Base-by-base conservation (phyloP, 2,888 invertebrate species). In the Platycheirus rosarum region DNA sequence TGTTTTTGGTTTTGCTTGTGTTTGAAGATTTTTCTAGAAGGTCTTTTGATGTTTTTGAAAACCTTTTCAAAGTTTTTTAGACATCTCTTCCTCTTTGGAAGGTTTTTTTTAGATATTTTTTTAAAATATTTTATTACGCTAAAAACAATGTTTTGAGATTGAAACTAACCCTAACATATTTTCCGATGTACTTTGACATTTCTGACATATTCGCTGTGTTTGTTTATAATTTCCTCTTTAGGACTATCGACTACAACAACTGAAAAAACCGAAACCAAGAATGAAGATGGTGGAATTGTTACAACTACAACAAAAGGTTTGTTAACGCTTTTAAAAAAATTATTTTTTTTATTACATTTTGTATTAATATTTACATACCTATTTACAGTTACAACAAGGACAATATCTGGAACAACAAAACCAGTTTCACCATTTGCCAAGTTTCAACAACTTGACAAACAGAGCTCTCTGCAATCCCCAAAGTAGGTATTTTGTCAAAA, bases 381-480 rank as follows among this genome's bases (percentile, higher is more conserved):
- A 32, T 78, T 7, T 74, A 14, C 23, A 90, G 90, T 90, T 86
- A 90, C 90, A 86, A 90, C 89, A 84, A 88, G 88, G 77, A 88
- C 91, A 92, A 93, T 94, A 89, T 92, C 92, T 88, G 92, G 92
- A 88, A 90, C 92, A 90, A 84, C 92, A 90, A 90, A 95, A 94
- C 94, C 95, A 86, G 93, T 95, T 89, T 96, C 97, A 87, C 96
- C 97, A 85, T 97, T 97, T 91, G 95, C 96, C 89, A 97, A 97
- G 92, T 97, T 97, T 92, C 95, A 95, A 90, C 96, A 97, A 92
- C 93, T 97, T 91, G 97, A 97, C 91, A 95, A 95, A 90, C 96
- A 96, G 91, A 95, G 95, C 91, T 95, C 96, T 87, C 93, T 93
- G 88, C 93, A 94, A 89, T 91, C 91, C 87, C 95, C 95, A 91